phyloP scores from a whole-genome alignment of 2,797 vertebrate species.

The Hyperoplus lanceolatus region DNA sequence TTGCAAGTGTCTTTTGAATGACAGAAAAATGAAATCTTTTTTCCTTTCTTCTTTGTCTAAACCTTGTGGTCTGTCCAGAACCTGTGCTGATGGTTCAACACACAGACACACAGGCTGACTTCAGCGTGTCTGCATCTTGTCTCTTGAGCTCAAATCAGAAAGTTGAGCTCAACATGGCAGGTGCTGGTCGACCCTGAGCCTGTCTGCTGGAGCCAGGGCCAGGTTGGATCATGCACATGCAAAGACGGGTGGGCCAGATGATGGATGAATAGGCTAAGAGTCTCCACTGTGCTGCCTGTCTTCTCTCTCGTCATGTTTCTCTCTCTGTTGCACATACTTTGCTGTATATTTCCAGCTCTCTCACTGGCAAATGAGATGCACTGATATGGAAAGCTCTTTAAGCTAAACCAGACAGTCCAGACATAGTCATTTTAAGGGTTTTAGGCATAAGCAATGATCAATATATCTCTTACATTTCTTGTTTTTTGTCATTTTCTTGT shows the following conservation, averaged over 20 bases:
- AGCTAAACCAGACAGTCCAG: conserved; percentile 27
- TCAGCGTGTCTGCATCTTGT: conserved; percentile 60
- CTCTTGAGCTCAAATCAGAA: conserved; percentile 57
- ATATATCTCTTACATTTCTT: conserved; percentile 7
- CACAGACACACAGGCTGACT: conserved; percentile 21
- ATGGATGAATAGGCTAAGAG: conserved; percentile 62
- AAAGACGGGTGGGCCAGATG: conserved; percentile 72
- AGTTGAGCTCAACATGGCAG: conserved; percentile 63
- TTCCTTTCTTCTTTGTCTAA: conserved; percentile 36
- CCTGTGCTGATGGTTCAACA: conserved; percentile 38
- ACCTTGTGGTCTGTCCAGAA: conserved; percentile 29
- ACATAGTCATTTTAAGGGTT: conserved; percentile 6
- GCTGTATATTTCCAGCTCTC: conserved; percentile 38
- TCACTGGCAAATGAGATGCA: conserved; percentile 25
- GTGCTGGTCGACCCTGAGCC: conserved; percentile 56
- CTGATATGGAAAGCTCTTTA: conserved; percentile 10
- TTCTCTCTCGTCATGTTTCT: conserved; percentile 37
- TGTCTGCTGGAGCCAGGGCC: conserved; percentile 33
- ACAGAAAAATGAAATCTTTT: conserved; percentile 35
- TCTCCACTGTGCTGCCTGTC: conserved; percentile 48
- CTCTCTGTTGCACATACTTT: neutral
- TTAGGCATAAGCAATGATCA: conserved; percentile 6
- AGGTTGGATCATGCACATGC: conserved; percentile 56
- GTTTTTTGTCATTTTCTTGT: conserved; percentile 27
- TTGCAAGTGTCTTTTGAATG: conserved; percentile 46